A percentile compares a stretch with the other conserved stretches of the same genome.
Conservation (phyloP, 2,888 invertebrate genomes). For the Byasa hedistus region DNA sequence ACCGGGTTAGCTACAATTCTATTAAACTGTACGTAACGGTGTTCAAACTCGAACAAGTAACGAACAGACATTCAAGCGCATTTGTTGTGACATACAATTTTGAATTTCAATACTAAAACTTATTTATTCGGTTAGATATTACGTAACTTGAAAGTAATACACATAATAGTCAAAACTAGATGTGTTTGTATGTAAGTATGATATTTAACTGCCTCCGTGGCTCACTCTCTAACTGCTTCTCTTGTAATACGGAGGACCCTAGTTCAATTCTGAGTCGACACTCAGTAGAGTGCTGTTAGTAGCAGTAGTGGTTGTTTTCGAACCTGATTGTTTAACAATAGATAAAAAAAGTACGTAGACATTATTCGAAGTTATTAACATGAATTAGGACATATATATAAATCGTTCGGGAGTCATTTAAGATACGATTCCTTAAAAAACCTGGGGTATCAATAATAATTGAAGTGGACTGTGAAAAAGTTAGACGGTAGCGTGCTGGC, state of each 20-base stretch:
- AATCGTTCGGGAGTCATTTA: conserved; percentile 56
- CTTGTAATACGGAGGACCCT: too few relatives aligned
- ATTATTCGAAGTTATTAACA: conserved; percentile 64
- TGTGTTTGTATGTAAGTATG: conserved; percentile 46
- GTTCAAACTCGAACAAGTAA: too few relatives aligned
- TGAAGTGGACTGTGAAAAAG: conserved; percentile 55
- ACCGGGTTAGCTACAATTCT: too few relatives aligned
- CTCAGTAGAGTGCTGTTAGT: too few relatives aligned
- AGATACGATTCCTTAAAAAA: conserved; percentile 45
- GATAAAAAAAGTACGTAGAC: conserved; percentile 41
- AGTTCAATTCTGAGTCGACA: too few relatives aligned
- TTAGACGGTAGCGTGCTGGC: conserved; percentile 51
- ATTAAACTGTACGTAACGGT: too few relatives aligned
- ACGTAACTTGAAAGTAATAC: conserved; percentile 33
- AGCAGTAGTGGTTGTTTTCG: too few relatives aligned
- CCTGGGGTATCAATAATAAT: conserved; percentile 66
- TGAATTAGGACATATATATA: conserved; percentile 50
- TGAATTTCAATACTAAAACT: conserved; percentile 32
- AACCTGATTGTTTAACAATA: too few relatives aligned
- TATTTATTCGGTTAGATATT: conserved; percentile 49
- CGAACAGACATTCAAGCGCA: too few relatives aligned
- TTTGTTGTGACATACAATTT: too few relatives aligned
- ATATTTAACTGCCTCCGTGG: conserved; percentile 37
- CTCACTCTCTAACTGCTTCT: too few relatives aligned
- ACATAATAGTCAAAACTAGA: conserved; percentile 49